Conservation (phyloP, 2,113 vertebrate genomes). For the Clarias macrocephalus region DNA sequence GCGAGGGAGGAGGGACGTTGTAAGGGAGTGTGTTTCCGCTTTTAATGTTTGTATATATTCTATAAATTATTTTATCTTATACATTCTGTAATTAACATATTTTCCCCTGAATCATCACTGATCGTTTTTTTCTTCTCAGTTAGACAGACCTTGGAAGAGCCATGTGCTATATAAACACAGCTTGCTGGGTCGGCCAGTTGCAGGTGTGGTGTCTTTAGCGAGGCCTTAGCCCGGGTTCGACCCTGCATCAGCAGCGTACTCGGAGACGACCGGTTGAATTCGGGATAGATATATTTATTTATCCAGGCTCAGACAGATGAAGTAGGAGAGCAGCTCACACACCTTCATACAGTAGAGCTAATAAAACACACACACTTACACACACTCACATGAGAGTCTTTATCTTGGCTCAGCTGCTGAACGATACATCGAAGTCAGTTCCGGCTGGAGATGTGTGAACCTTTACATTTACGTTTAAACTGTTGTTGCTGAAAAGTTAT, state of each 20-base stretch:
- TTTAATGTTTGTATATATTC: too few relatives aligned
- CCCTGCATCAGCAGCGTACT: neutral
- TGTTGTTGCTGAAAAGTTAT: neutral
- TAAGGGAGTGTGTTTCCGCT: neutral
- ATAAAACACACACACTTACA: slow-evolving; percentile 7
- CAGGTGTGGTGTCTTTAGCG: neutral
- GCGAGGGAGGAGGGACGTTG: neutral
- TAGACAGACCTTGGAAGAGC: neutral
- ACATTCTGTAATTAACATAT: too few relatives aligned
- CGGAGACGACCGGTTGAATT: neutral
- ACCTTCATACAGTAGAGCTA: slow-evolving; percentile 14
- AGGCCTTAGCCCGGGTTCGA: slow-evolving; percentile 22
- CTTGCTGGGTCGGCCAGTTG: neutral
- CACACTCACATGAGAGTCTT: slow-evolving; percentile 2
- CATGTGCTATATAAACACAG: neutral
- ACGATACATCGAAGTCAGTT: neutral
- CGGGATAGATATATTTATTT: slow-evolving; percentile 14
- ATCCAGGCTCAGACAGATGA: slow-evolving; percentile 31
- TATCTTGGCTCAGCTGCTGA: neutral
- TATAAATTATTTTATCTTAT: neutral
- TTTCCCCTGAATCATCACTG: neutral
- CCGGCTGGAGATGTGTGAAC: neutral
- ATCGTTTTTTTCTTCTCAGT: neutral
- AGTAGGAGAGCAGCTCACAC: slow-evolving; percentile 12
- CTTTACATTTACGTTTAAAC: neutral